Conservation (phyloP, 2,797 vertebrate genomes). For the Pagetopsis macropterus region DNA sequence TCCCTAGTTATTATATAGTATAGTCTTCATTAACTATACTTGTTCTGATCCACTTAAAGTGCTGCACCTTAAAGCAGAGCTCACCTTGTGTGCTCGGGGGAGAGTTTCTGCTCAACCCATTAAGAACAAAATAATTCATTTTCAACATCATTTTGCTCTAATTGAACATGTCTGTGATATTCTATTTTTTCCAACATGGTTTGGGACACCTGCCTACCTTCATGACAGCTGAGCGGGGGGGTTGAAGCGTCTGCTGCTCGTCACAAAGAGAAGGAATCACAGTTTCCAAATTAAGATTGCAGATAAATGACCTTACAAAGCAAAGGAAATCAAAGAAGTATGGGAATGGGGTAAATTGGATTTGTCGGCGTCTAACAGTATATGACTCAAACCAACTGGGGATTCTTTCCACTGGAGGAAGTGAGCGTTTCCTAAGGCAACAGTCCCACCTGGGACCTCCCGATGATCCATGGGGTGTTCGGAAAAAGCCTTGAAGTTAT, state of each 20-base stretch:
- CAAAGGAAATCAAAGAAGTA: slow-evolving; percentile 85
- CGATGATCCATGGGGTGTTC: slow-evolving; percentile 81
- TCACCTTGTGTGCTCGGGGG: slow-evolving; percentile 69
- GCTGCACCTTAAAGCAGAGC: slow-evolving; percentile 56
- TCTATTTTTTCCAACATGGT: slow-evolving; percentile 60
- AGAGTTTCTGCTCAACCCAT: slow-evolving; percentile 72
- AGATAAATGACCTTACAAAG: slow-evolving; percentile 86
- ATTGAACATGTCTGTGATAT: slow-evolving; percentile 75
- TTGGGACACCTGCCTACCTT: slow-evolving; percentile 75
- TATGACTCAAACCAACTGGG: slow-evolving; percentile 87
- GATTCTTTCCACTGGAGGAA: slow-evolving; percentile 81
- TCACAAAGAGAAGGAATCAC: slow-evolving; percentile 80
- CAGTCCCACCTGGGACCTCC: slow-evolving; percentile 79
- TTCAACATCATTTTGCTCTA: slow-evolving; percentile 71
- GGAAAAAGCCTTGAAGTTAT: slow-evolving; percentile 88
- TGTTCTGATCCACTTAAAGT: slow-evolving; percentile 65
- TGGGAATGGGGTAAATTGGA: slow-evolving; percentile 83
- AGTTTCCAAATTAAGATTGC: slow-evolving; percentile 85
- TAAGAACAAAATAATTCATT: slow-evolving; percentile 78
- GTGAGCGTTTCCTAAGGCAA: slow-evolving; percentile 85
- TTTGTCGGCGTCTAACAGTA: slow-evolving; percentile 83
- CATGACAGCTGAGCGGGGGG: slow-evolving; percentile 63
- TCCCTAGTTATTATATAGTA: slow-evolving; percentile 1
- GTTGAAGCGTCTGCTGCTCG: slow-evolving; percentile 63
- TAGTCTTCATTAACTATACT: slow-evolving; percentile 50